Evolutionary conservation across 2,888 invertebrate genomes (phyloP).

Genomic region (Pristionchus exspectatus): DNA sequence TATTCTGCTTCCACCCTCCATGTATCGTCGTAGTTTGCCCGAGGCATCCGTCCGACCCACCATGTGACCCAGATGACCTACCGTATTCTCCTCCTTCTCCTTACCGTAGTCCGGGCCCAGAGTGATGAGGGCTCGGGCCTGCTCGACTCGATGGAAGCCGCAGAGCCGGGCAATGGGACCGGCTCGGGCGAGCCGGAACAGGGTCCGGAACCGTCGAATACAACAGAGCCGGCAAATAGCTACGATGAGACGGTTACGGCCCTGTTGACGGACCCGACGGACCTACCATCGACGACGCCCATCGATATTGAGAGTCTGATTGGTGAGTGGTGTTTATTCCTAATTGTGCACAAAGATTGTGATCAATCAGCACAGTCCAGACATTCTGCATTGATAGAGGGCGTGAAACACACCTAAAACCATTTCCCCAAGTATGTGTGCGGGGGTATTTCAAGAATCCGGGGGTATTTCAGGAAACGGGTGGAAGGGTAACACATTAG

Average conservation of each 20-base stretch:
- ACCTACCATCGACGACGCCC: background rate
- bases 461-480: too few species aligned
- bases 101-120: background rate
- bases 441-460: too few species aligned
- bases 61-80: constrained; percentile 29
- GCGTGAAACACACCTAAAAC: too few species aligned
- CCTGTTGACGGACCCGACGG: background rate
- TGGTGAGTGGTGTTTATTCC: background rate
- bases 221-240: background rate
- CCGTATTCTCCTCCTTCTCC: background rate
- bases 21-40: background rate
- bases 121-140: background rate
- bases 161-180: background rate
- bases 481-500: too few species aligned
- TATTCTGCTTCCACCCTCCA: background rate
- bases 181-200: background rate
- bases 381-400: too few species aligned
- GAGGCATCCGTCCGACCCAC: constrained; percentile 3
- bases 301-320: background rate
- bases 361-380: background rate
- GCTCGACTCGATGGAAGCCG: background rate
- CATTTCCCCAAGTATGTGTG: too few species aligned
- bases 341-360: background rate
- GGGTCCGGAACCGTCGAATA: background rate
- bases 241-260: background rate